These are phyloP conservation scores for Ophonus ardosiacus DNA, from an alignment of 2,888 invertebrate genomes.

Conservation along the genomic window DNA sequence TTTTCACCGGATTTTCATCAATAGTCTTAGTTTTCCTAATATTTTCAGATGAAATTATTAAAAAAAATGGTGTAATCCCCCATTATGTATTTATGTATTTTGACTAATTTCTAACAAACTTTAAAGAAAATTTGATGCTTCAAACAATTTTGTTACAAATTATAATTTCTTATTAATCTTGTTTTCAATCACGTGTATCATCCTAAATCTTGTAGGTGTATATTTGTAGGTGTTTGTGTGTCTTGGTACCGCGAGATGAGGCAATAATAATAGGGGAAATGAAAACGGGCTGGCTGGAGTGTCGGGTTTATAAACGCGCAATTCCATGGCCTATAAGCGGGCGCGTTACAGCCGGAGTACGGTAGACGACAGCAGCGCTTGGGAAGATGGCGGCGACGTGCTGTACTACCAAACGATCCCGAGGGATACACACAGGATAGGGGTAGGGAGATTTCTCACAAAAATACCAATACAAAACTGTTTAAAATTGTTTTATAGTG, in stretches of 20 bases:
- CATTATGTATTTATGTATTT: too few species aligned
- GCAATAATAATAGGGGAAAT: constrained; percentile 74
- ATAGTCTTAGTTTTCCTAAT: too few species aligned
- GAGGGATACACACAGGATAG: background rate
- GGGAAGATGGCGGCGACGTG: constrained; percentile 49
- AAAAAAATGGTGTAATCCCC: too few species aligned
- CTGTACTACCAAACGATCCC: constrained; percentile 1
- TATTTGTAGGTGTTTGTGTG: background rate
- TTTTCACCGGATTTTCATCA: too few species aligned
- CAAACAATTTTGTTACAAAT: too few species aligned
- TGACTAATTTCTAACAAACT: too few species aligned
- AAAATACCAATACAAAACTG: too few species aligned
- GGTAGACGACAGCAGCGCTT: constrained; percentile 32
- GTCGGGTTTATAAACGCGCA: constrained; percentile 74
- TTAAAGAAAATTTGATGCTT: too few species aligned
- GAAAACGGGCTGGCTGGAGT: constrained; percentile 73
- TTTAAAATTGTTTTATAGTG: too few species aligned
- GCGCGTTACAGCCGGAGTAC: constrained; percentile 27
- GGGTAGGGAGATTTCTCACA: background rate
- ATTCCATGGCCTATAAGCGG: constrained; percentile 74
- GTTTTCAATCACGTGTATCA: too few species aligned
- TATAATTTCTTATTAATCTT: too few species aligned
- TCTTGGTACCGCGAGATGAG: constrained; percentile 29
- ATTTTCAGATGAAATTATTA: too few species aligned
- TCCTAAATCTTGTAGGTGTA: background rate